A percentile compares a stretch with the other conserved stretches of the same genome.
Conservation (phyloP, 2,797 vertebrate species). For the Enteromius treurensis region DNA sequence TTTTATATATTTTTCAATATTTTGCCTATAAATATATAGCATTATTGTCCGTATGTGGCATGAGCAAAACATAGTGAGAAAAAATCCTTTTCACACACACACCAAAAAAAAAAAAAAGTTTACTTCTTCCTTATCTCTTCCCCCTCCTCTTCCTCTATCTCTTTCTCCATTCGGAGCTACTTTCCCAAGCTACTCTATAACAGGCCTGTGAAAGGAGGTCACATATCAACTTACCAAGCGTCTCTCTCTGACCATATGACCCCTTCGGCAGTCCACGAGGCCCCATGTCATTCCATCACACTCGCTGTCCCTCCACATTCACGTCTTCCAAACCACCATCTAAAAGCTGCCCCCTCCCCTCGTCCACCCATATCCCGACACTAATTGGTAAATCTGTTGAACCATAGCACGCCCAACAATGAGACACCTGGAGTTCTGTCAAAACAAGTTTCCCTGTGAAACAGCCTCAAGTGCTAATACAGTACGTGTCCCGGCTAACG, state of each 20-base stretch:
- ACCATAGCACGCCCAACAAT: slow-evolving; percentile 82
- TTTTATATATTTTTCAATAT: neutral
- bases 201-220: slow-evolving; percentile 62
- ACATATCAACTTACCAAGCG: slow-evolving; percentile 65
- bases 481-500: slow-evolving; percentile 59
- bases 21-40: neutral
- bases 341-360: slow-evolving; percentile 57
- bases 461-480: slow-evolving; percentile 77
- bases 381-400: slow-evolving; percentile 88
- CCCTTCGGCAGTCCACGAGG: slow-evolving; percentile 54
- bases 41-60: neutral
- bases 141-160: slow-evolving; percentile 39
- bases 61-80: neutral
- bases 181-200: slow-evolving; percentile 68
- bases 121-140: slow-evolving; percentile 52
- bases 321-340: slow-evolving; percentile 59
- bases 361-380: slow-evolving; percentile 73
- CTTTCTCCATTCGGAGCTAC: slow-evolving; percentile 46
- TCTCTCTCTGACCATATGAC: slow-evolving; percentile 65
- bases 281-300: slow-evolving; percentile 62
- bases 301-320: slow-evolving; percentile 49
- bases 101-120: neutral
- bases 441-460: slow-evolving; percentile 85
- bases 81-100: neutral
- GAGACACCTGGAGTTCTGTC: slow-evolving; percentile 89